Conservation (phyloP, 2,888 invertebrate species). For the Stenolophus ochropezus region DNA sequence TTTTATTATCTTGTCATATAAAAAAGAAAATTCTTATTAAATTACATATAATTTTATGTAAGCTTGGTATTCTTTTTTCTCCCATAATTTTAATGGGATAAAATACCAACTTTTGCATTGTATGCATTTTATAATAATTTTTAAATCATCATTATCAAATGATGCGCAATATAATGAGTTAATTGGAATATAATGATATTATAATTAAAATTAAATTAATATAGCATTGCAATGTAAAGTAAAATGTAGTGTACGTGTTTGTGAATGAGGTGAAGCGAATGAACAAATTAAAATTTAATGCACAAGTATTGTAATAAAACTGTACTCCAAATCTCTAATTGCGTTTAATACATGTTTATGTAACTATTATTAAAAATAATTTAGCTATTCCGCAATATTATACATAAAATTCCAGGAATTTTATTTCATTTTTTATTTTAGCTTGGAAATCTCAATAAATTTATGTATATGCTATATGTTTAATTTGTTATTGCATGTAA, state of each 20-base stretch:
- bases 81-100: background rate
- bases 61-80: background rate
- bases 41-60: too few relatives aligned
- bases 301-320: slow-evolving; percentile 26
- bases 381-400: too few relatives aligned
- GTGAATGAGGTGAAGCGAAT: slow-evolving; percentile 27
- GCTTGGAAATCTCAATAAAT: too few relatives aligned
- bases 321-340: slow-evolving; percentile 5
- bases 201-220: slow-evolving; percentile 46
- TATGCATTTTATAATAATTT: background rate
- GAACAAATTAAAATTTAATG: slow-evolving; percentile 45
- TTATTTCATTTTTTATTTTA: too few relatives aligned
- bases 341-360: background rate
- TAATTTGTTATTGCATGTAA: too few relatives aligned
- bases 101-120: background rate
- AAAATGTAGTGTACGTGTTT: background rate
- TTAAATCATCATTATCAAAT: background rate
- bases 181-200: slow-evolving; percentile 28
- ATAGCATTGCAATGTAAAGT: slow-evolving; percentile 2
- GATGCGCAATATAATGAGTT: slow-evolving; percentile 20
- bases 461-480: too few relatives aligned
- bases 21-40: too few relatives aligned
- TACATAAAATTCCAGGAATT: too few relatives aligned
- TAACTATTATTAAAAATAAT: slow-evolving; percentile 18
- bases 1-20: too few relatives aligned